Evolutionary conservation across 2,888 invertebrate species (phyloP), one percentile per base, ranked within the genome.

Genomic region (Drosophila siamana): DNA sequence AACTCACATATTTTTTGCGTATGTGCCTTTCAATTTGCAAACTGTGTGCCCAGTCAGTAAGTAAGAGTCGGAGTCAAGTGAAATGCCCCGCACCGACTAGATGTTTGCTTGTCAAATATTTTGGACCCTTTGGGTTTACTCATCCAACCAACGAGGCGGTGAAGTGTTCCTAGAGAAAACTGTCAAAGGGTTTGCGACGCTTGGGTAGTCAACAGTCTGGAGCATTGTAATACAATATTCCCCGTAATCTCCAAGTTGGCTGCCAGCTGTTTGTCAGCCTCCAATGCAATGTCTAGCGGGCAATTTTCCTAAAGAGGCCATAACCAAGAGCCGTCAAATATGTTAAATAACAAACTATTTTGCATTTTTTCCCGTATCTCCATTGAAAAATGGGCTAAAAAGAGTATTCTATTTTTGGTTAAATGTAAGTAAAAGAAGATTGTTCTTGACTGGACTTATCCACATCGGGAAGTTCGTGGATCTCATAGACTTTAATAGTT

Each of bases 261-360:
- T 43, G 24, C 46, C 28, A 41, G 59, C 80, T 77, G 74, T 74
- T 86, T 86, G 82, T 83, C 80, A 85, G 71, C 74, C 66, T 44
- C 8, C 47, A 56, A 40, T 52, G 44, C 62, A 33, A 40, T 74
- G 82, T 82, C 75, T 84, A 73, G 51, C 69, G 73, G 81, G 72
- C 85, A 75, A 88, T 86, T 88, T 85, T 54, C 76, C 63, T 78
- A 61, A 51, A 63, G 44, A 52, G 44, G 30, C 33, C 33, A 60
- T 15, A 38, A 26, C 50, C 48, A 50, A 60, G 28, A 50, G 64
- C 61, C 66, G 72, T 71, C 75, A 86, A 84, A 85, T 88, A 88
- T 85, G 89, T 84, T 85, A 88, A 88, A 85, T 86, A 88, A 85
- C 74, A 78, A 85, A 89, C 89, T 85, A 85, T 86, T 88, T 85